phyloP scores from a whole-genome alignment of 2,113 vertebrate genomes.

The Callaeas wilsoni region DNA sequence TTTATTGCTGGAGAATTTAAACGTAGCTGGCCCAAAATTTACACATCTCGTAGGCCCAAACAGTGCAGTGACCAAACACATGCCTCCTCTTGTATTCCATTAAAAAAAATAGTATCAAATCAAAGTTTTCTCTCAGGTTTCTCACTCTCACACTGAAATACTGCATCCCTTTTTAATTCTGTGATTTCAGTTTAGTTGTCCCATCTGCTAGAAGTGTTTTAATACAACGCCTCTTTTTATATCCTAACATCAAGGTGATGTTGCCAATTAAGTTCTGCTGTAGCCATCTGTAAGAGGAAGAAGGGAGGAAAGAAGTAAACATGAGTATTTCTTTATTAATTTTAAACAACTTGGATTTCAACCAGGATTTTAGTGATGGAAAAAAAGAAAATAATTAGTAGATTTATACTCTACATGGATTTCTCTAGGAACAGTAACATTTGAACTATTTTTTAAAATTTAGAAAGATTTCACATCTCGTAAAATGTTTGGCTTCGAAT shows the following conservation, averaged over 20 bases:
- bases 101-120: not conserved
- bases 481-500: not conserved
- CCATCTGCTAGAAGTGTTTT: not conserved
- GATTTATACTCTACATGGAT: not conserved
- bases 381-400: not conserved
- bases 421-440: not conserved
- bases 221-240: not conserved
- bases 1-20: not conserved
- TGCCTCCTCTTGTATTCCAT: not conserved
- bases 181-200: not conserved
- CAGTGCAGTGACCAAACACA: not conserved
- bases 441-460: not conserved
- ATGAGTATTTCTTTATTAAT: not conserved
- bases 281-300: not conserved
- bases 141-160: not conserved
- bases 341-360: not conserved
- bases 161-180: not conserved
- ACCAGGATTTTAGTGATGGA: not conserved
- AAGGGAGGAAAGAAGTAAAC: not conserved
- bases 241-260: not conserved
- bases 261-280: not conserved
- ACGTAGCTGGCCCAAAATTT: not conserved
- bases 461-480: not conserved
- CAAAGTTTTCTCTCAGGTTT: not conserved
- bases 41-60: not conserved